These are phyloP conservation scores for Synanthedon andrenaeformis DNA, from an alignment of 2,888 invertebrate genomes.

Conservation along the genomic window DNA sequence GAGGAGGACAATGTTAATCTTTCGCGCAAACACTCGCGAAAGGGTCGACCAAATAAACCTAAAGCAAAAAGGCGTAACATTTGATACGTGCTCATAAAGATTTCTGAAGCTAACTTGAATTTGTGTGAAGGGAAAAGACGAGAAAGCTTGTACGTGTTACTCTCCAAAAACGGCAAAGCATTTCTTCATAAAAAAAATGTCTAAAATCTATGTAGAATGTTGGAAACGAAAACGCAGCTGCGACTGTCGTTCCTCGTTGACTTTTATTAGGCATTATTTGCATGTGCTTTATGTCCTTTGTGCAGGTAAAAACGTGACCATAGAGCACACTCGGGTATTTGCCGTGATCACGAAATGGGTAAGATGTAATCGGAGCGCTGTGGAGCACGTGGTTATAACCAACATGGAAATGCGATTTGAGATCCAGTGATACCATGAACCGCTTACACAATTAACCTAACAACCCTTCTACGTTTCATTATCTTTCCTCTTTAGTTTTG, in stretches of 20 bases:
- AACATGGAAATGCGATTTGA: conserved; percentile 28
- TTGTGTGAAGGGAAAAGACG: conserved; percentile 24
- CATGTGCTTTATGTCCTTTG: conserved; percentile 33
- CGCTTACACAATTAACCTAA: conserved; percentile 42
- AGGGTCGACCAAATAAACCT: conserved; percentile 23
- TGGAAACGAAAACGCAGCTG: conserved; percentile 24
- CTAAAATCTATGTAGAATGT: conserved; percentile 8
- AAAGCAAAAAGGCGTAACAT: conserved; percentile 25
- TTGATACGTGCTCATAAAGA: conserved; percentile 34
- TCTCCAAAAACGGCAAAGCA: conserved; percentile 7
- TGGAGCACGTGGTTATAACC: conserved; percentile 20
- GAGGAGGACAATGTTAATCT: conserved; percentile 5
- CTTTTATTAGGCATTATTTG: conserved; percentile 45
- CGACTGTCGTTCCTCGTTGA: conserved; percentile 26
- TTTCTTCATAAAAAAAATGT: no score
- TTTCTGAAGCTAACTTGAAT: conserved; percentile 39
- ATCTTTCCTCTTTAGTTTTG: conserved; percentile 8
- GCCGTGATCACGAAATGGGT: conserved; percentile 46
- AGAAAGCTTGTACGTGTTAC: conserved; percentile 14
- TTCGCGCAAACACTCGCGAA: conserved; percentile 17
- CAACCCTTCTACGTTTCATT: conserved; percentile 30
- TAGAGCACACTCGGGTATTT: conserved; percentile 34
- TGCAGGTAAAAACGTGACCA: conserved; percentile 52
- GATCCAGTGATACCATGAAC: conserved; percentile 19
- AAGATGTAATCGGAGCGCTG: conserved; percentile 35